A percentile compares a stretch with the other conserved stretches of the same genome.
Evolutionary conservation across 2,113 vertebrate species (phyloP).

Genomic region (Ivindomyrus marchei): DNA sequence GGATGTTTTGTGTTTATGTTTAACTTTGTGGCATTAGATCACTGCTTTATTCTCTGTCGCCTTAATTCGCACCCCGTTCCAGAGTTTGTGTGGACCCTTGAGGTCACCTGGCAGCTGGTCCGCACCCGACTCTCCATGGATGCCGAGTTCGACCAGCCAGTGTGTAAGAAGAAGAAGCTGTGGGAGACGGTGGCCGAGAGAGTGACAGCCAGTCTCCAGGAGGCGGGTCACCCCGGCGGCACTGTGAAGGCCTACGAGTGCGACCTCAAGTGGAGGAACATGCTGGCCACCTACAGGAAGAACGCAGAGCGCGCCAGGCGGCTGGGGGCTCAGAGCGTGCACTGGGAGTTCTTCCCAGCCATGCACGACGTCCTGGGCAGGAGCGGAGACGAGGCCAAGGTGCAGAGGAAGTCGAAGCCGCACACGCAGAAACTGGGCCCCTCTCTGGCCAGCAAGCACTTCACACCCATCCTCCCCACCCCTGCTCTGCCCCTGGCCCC

Average conservation of each 20-base stretch:
- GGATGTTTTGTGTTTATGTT: neutral
- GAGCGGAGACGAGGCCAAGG: constrained; percentile 54
- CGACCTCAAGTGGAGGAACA: constrained; percentile 68
- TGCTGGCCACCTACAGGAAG: constrained; percentile 65
- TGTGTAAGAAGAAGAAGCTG: constrained; percentile 67
- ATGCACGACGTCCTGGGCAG: constrained; percentile 60
- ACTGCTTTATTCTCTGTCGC: neutral
- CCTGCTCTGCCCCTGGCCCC: constrained; percentile 28
- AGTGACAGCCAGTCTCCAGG: constrained; percentile 49
- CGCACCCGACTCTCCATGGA: constrained; percentile 62
- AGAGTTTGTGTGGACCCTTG: constrained; percentile 66
- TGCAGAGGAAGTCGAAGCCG: constrained; percentile 49
- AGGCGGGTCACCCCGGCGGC: constrained; percentile 36
- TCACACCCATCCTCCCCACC: constrained; percentile 59
- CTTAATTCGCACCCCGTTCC: neutral
- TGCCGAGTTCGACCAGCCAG: constrained; percentile 58
- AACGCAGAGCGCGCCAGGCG: constrained; percentile 55
- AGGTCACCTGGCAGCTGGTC: constrained; percentile 64
- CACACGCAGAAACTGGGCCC: constrained; percentile 46
- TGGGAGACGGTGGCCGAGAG: constrained; percentile 62
- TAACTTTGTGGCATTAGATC: neutral
- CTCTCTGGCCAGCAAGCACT: constrained; percentile 53
- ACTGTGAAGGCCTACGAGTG: constrained; percentile 60
- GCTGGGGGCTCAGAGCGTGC: constrained; percentile 48
- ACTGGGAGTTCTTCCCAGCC: constrained; percentile 66